These are phyloP conservation scores for Calameuta idolon DNA, from an alignment of 2,888 invertebrate genomes.

Conservation along the genomic window DNA sequence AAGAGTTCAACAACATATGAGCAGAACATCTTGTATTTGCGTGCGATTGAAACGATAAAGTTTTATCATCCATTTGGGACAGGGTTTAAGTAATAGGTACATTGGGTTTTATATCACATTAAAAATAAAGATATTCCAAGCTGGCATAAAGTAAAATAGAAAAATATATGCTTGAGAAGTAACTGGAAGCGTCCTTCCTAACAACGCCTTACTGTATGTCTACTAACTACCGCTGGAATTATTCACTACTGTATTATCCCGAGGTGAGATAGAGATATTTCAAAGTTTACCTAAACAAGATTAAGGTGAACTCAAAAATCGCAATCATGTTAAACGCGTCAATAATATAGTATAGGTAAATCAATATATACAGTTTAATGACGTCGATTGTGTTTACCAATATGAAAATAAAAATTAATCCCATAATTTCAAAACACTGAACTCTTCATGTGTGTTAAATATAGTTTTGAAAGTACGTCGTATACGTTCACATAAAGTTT, in stretches of 20 bases:
- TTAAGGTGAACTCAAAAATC: neutral
- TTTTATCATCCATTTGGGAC: neutral
- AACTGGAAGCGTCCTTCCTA: constrained; percentile 34
- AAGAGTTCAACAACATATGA: neutral
- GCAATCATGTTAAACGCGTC: neutral
- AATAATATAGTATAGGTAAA: neutral
- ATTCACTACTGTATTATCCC: constrained; percentile 12
- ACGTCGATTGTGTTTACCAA: neutral
- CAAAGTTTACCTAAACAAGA: neutral
- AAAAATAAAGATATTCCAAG: constrained; percentile 2
- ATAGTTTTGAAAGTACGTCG: neutral
- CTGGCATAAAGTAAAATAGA: constrained; percentile 11
- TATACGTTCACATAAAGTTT: neutral
- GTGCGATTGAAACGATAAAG: neutral
- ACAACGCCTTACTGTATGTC: constrained; percentile 32
- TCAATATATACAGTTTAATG: neutral
- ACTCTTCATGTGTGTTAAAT: neutral
- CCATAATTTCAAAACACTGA: neutral
- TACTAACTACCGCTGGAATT: constrained; percentile 7
- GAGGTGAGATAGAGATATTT: constrained; percentile 9
- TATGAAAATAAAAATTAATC: neutral
- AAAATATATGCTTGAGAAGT: constrained; percentile 27
- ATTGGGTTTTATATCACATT: constrained; percentile 6
- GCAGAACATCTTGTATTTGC: neutral
- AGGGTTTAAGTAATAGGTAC: neutral